phyloP scores from a whole-genome alignment of 2,888 invertebrate species.

The Tupiocoris notatus region DNA sequence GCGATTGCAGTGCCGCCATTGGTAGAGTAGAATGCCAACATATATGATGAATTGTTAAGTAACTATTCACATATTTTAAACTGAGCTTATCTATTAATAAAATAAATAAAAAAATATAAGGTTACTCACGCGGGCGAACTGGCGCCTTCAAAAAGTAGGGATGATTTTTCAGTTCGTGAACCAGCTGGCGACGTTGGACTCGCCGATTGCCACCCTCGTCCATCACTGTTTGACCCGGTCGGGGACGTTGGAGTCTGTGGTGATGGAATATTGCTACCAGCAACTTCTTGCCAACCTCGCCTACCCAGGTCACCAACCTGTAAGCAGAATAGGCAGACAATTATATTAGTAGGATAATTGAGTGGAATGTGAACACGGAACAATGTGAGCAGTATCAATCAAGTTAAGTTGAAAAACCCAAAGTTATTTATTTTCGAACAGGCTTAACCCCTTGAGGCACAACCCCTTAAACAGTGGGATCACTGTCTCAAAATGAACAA shows the following conservation, averaged over 20 bases:
- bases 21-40: no score
- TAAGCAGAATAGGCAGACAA: no score
- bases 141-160: slow-evolving; percentile 53
- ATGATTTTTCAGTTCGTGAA: slow-evolving; percentile 54
- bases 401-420: background rate
- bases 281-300: slow-evolving; percentile 65
- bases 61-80: no score
- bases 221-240: background rate
- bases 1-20: no score
- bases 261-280: slow-evolving; percentile 59
- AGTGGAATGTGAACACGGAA: background rate
- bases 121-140: slow-evolving; percentile 21
- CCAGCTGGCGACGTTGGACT: slow-evolving; percentile 20
- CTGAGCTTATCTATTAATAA: no score
- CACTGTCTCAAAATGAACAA: no score
- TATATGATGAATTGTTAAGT: no score
- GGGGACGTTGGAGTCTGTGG: slow-evolving; percentile 49
- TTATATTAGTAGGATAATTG: no score
- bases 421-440: no score
- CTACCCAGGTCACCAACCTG: slow-evolving; percentile 68
- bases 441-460: background rate
- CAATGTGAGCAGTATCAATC: background rate
- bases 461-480: no score
- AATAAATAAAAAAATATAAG: no score
- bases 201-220: slow-evolving; percentile 8